Evolutionary conservation across 2,113 vertebrate species (phyloP).

Genomic region (Caracal caracal): DNA sequence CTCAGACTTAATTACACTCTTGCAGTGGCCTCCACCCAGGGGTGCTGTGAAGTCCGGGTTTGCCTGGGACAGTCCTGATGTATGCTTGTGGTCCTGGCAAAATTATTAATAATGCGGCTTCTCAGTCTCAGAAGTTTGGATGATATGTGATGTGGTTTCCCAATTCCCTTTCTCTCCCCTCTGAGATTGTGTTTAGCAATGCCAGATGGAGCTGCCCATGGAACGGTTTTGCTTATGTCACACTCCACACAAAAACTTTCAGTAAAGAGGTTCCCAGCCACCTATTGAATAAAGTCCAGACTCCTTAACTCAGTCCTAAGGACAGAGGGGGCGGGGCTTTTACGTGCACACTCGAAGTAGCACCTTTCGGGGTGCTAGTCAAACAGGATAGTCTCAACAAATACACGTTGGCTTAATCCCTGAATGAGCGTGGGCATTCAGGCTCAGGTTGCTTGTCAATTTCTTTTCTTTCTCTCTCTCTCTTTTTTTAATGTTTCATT

Average conservation of each 20-base stretch:
- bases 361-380: background rate
- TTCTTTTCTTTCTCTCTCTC: too few relatives aligned
- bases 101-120: background rate
- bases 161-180: background rate
- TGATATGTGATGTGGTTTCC: background rate
- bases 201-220: background rate
- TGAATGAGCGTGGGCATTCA: background rate
- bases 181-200: background rate
- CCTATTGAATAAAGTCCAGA: background rate
- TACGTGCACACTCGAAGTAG: rapidly evolving
- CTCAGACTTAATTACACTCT: background rate
- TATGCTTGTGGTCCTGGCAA: background rate
- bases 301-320: background rate
- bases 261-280: background rate
- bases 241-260: background rate
- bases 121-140: background rate
- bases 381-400: background rate
- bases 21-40: background rate
- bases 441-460: background rate
- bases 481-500: too few relatives aligned
- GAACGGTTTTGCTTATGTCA: background rate
- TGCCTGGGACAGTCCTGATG: background rate
- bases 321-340: background rate
- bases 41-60: rapidly evolving
- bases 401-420: too few relatives aligned